Conservation (phyloP, 1,140 invertebrate genomes). For the Xylocopa sonorina region DNA sequence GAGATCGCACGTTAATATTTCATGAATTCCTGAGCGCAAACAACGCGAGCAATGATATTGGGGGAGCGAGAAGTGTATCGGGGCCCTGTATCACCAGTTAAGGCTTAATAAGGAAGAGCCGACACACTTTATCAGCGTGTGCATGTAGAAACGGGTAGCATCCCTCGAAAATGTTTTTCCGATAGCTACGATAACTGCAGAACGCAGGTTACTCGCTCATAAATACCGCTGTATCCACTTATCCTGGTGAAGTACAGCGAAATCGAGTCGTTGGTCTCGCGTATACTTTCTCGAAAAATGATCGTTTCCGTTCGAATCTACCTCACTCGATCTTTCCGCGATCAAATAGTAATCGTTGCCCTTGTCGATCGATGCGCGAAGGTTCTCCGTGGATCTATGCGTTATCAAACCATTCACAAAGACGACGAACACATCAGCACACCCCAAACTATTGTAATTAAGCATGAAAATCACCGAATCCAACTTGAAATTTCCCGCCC, state of each 20-base stretch:
- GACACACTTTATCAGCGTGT: constrained; percentile 1
- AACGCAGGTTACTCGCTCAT: neutral
- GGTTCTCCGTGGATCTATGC: no score
- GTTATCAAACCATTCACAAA: no score
- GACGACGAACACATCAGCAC: no score
- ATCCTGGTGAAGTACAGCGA: neutral
- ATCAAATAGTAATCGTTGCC: no score
- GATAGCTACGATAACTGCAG: constrained; percentile 6
- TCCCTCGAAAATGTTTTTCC: constrained; percentile 7
- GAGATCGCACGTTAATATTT: no score
- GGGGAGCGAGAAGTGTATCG: neutral
- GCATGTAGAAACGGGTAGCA: neutral
- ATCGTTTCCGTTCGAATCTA: neutral
- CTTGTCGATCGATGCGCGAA: no score
- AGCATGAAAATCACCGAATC: no score
- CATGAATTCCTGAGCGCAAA: neutral
- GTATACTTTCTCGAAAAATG: neutral
- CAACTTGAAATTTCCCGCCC: no score
- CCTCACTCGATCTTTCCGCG: no score
- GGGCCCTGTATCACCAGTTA: constrained; percentile 9
- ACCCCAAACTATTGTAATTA: no score
- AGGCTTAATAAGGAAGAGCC: constrained; percentile 15
- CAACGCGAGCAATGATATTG: neutral
- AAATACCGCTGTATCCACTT: neutral
- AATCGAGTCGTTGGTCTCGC: neutral